These are phyloP conservation scores for Drosophila willistoni DNA, from an alignment of 1,140 invertebrate species.

Conservation along the genomic window DNA sequence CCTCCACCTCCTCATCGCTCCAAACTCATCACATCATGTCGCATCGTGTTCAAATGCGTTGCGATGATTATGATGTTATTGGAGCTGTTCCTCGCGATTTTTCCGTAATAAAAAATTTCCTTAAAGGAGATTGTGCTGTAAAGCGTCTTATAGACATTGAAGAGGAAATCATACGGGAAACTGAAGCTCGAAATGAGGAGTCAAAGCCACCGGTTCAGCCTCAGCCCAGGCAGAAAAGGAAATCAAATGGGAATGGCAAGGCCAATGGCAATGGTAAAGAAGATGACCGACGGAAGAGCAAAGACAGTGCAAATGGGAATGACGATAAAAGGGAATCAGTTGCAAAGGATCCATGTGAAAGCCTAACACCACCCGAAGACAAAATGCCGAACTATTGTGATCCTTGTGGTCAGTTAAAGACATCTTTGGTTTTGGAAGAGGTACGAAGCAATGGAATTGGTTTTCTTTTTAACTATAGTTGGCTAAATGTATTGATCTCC, in stretches of 20 bases:
- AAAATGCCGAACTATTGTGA: constrained; percentile 40
- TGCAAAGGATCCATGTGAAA: constrained; percentile 33
- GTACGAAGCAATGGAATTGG: constrained; percentile 15
- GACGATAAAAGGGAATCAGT: neutral
- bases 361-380: constrained; percentile 12
- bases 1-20: neutral
- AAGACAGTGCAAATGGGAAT: neutral
- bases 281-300: neutral
- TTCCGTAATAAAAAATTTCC: constrained; percentile 68
- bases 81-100: constrained; percentile 68
- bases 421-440: constrained; percentile 64
- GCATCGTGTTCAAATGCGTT: constrained; percentile 53
- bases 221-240: neutral
- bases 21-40: constrained; percentile 37
- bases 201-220: neutral
- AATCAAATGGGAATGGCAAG: neutral
- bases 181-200: constrained; percentile 34
- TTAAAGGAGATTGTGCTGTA: constrained; percentile 65
- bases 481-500: neutral
- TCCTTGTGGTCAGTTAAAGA: constrained; percentile 51
- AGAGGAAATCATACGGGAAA: constrained; percentile 54
- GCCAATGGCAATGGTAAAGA: neutral
- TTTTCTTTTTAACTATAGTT: too few species aligned
- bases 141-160: constrained; percentile 68
- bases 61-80: constrained; percentile 65